Evolutionary conservation across 2,797 vertebrate species (phyloP).

Genomic region (Anas acuta): DNA sequence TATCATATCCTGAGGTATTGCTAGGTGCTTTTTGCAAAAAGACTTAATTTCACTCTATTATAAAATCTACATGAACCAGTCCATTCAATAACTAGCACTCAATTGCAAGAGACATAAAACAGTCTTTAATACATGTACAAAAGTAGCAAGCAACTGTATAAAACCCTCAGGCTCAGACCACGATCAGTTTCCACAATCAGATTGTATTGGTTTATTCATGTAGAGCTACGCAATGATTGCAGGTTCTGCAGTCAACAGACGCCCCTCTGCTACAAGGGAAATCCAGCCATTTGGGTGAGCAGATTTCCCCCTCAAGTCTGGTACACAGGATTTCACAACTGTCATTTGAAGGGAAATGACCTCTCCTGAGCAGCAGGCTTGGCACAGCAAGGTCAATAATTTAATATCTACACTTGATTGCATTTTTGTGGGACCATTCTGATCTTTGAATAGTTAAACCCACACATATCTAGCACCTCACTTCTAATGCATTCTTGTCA

Average conservation of each 20-base stretch:
- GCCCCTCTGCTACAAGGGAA: not conserved
- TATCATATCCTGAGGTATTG: not conserved
- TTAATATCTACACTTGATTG: not conserved
- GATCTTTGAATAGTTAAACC: not conserved
- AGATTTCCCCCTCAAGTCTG: not conserved
- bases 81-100: not conserved
- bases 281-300: rapidly evolving
- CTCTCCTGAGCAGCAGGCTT: not conserved
- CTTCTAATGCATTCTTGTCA: not conserved
- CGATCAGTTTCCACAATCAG: not conserved
- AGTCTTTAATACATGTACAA: not conserved
- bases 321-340: not conserved
- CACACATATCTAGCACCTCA: not conserved
- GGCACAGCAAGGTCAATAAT: not conserved
- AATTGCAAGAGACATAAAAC: not conserved
- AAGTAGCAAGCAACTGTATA: not conserved
- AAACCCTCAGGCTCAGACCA: not conserved
- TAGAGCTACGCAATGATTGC: not conserved
- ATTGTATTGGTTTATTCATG: not conserved
- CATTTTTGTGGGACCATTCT: rapidly evolving
- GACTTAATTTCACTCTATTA: not conserved
- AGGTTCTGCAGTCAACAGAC: not conserved
- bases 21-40: not conserved
- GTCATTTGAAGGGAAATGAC: not conserved
- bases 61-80: not conserved